Conservation (phyloP, 2,888 invertebrate genomes). For the Melipona beecheii region DNA sequence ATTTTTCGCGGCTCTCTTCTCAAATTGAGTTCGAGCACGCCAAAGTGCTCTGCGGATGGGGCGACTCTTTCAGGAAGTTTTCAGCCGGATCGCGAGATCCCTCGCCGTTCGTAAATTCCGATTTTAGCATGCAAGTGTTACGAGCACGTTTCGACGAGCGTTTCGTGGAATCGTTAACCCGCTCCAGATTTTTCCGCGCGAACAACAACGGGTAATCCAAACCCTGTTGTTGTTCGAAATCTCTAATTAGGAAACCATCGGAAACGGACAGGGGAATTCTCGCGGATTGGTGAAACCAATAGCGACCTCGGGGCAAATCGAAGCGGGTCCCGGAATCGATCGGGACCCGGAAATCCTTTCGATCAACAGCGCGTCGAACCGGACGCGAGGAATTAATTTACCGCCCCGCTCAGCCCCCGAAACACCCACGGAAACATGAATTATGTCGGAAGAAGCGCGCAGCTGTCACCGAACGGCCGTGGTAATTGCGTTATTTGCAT, state of each 20-base stretch:
- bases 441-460: slow-evolving; percentile 69
- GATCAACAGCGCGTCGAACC: slow-evolving; percentile 66
- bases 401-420: slow-evolving; percentile 2
- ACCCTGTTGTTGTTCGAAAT: too few species aligned
- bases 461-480: slow-evolving; percentile 62
- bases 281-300: slow-evolving; percentile 9
- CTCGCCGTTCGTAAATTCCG: too few species aligned
- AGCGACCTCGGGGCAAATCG: neutral
- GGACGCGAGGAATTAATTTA: slow-evolving; percentile 63
- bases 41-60: too few species aligned
- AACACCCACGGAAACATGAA: slow-evolving; percentile 59
- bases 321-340: slow-evolving; percentile 14
- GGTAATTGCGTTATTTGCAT: slow-evolving; percentile 73
- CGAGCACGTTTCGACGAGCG: too few species aligned
- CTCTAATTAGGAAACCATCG: neutral
- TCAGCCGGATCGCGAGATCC: neutral
- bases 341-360: slow-evolving; percentile 62
- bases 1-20: neutral
- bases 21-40: neutral
- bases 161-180: too few species aligned
- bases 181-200: too few species aligned
- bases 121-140: too few species aligned
- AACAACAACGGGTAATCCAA: neutral
- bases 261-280: neutral
- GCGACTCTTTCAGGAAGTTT: neutral